Conservation (phyloP, 2,113 vertebrate species). For the Lampris megalopsis region DNA sequence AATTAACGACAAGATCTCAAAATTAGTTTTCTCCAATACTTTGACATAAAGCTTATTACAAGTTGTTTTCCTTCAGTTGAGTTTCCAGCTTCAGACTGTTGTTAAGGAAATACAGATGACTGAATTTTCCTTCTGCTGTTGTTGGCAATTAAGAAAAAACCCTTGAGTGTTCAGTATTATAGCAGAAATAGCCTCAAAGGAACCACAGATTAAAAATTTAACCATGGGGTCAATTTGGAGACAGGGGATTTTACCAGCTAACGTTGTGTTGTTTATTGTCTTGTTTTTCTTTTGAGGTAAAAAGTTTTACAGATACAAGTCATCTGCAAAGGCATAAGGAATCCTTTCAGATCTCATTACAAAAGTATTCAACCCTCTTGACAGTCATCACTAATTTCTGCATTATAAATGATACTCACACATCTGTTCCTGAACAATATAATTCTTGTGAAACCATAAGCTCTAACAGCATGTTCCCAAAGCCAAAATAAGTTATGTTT, state of each 20-base stretch:
- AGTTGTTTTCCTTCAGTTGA: not conserved
- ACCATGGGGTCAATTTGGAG: not conserved
- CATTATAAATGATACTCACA: too few relatives aligned
- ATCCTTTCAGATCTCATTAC: slow-evolving; percentile 51
- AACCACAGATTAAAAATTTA: slow-evolving; percentile 4
- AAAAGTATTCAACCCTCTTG: not conserved
- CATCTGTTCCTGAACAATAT: too few relatives aligned
- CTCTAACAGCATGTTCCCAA: too few relatives aligned
- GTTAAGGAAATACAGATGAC: not conserved
- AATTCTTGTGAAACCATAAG: too few relatives aligned
- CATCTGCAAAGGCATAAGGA: slow-evolving; percentile 42
- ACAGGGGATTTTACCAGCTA: slow-evolving; percentile 9
- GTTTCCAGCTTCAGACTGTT: not conserved
- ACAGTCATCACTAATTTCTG: too few relatives aligned
- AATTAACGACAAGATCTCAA: not conserved
- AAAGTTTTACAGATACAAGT: slow-evolving; percentile 40
- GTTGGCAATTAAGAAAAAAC: slow-evolving; percentile 5
- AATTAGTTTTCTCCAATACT: too few relatives aligned
- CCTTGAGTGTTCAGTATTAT: not conserved
- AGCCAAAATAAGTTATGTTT: too few relatives aligned
- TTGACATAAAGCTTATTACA: too few relatives aligned
- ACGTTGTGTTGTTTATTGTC: not conserved
- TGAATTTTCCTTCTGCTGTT: not conserved
- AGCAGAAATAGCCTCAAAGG: not conserved
- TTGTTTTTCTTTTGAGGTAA: slow-evolving; percentile 13